Percentiles rank a stretch among this genome's conserved stretches.
These are phyloP conservation scores for Aplidium turbinatum DNA, from an alignment of 23 tunicate species.

Conservation along the genomic window DNA sequence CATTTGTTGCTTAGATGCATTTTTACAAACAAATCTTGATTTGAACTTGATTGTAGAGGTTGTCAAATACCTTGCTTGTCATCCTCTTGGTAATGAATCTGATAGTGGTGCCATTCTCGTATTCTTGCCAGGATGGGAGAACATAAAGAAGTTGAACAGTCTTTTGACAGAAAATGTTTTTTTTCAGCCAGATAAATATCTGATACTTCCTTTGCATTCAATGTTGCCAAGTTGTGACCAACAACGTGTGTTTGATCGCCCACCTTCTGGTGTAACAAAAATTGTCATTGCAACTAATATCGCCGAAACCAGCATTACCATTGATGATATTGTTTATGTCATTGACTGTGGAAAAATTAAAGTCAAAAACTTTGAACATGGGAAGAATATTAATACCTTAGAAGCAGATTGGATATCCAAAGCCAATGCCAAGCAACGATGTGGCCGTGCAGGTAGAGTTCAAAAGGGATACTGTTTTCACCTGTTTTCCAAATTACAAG, in stretches of 20 bases:
- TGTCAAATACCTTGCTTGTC: constrained; percentile 26
- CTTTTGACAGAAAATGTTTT: constrained; percentile 41
- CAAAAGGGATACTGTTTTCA: constrained; percentile 80
- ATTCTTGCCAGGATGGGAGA: constrained; percentile 84
- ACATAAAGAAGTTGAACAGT: constrained; percentile 60
- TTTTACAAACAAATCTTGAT: constrained; percentile 53
- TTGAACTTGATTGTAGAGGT: constrained; percentile 44
- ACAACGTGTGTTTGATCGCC: constrained; percentile 67
- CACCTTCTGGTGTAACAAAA: constrained; percentile 84
- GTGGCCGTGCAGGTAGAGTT: constrained; percentile 86
- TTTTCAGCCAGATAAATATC: constrained; percentile 42
- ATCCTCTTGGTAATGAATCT: background rate
- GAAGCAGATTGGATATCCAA: constrained; percentile 59
- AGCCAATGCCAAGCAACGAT: constrained; percentile 81
- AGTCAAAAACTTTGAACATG: constrained; percentile 52
- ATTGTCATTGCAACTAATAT: constrained; percentile 92
- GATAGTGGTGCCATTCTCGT: constrained; percentile 66
- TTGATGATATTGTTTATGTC: constrained; percentile 85
- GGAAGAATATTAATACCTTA: constrained; percentile 48
- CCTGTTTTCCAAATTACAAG: constrained; percentile 66
- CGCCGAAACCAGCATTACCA: constrained; percentile 88
- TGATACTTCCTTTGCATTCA: constrained; percentile 78
- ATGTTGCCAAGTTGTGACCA: constrained; percentile 83
- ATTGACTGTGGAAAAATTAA: constrained; percentile 87
- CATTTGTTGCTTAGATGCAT: constrained; percentile 69